Evolutionary conservation across 2,888 invertebrate species (phyloP), one percentile per base, ranked within the genome.

Genomic region (Piscicola geometra): DNA sequence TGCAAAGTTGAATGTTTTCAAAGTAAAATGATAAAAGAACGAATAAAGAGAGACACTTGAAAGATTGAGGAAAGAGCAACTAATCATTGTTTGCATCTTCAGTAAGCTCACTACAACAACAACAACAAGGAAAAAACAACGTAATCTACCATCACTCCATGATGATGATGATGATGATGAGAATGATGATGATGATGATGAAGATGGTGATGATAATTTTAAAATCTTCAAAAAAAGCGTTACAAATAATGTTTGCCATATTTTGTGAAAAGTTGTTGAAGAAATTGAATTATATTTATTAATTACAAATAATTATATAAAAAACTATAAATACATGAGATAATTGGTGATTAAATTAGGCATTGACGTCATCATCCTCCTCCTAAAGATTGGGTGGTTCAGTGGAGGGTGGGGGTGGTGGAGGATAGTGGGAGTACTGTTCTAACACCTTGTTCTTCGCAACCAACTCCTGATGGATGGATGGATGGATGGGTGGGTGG

Each of bases 181-280:
- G 32, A 9, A 74, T 33, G 36, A 74, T 74, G 41, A 75, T 33
- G 75, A 70, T 70, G 70, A 52, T 56, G 75, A 75, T 52, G 75
- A 75, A 30, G 70, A 70, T 30, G 68, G 21, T 32, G 67, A 36
- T 35, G 30, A 68, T 28, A 52, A 71, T 71, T 41, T 41, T 5
- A 41, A 41, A 41, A 41, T 41, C 5, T 41, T 41, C 15, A 9
- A 5, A 41, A 41, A 41, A 41, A 41, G 64, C 9, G 21, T 3
- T 28, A 64, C 3, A 64, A 64, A 64, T 12, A 64, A 64, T 50
- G 18, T 15, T 50, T 15, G 18, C 18, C 18, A 50, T 50, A 50
- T 50, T 50, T 50, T 50, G 18, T 15, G 25, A 25, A 25, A 66
- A 50, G 12, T 50, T 12, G 18, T 12, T 12, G 30, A 64, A 64